Conservation (phyloP, 2,113 vertebrate species). For the Lanius ludovicianus region DNA sequence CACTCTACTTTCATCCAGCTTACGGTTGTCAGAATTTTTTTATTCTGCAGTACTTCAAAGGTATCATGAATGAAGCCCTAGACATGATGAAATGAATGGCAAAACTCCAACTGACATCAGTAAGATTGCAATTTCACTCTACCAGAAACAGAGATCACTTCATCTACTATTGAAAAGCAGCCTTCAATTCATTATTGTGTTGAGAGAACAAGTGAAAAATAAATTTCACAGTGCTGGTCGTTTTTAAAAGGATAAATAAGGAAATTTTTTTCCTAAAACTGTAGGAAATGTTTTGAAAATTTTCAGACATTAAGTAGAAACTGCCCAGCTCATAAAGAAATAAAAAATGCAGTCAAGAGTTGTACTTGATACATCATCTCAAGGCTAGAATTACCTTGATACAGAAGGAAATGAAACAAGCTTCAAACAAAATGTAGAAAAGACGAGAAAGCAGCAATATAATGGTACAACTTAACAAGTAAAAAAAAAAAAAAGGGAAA, state of each 20-base stretch:
- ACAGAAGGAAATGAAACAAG: background rate
- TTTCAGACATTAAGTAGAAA: background rate
- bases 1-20: background rate
- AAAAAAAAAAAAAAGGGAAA: background rate
- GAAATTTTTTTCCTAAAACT: slow-evolving; percentile 10
- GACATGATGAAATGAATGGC: background rate
- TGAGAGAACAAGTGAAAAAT: background rate
- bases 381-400: background rate
- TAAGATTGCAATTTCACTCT: slow-evolving; percentile 31
- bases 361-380: background rate
- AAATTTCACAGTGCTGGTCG: background rate
- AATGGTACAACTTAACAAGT: background rate
- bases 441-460: background rate
- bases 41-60: slow-evolving; percentile 17
- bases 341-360: background rate
- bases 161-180: background rate
- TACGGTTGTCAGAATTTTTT: slow-evolving; percentile 11
- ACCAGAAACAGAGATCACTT: slow-evolving; percentile 34
- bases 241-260: background rate
- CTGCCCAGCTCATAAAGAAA: background rate
- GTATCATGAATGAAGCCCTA: slow-evolving; percentile 11
- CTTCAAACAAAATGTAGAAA: background rate
- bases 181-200: background rate
- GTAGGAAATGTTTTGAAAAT: background rate
- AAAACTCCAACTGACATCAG: slow-evolving; percentile 24